Conservation (phyloP, 2,888 invertebrate genomes). For the Ctenicera cuprea region DNA sequence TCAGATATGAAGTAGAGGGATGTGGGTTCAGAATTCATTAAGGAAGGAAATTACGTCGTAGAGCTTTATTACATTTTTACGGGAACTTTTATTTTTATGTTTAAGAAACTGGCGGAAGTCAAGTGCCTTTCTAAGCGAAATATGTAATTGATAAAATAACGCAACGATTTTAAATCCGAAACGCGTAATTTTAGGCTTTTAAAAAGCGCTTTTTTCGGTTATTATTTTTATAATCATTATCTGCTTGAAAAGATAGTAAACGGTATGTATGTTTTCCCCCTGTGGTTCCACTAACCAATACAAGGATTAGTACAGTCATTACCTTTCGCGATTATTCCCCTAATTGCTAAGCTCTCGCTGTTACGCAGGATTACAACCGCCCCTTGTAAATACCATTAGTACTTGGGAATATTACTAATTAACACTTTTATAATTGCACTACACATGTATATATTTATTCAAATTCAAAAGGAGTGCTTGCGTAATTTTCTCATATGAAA, state of each 20-base stretch:
- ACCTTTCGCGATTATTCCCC: slow-evolving; percentile 38
- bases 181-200: neutral
- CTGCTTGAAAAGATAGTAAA: too few species aligned
- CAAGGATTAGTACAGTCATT: slow-evolving; percentile 40
- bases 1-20: slow-evolving; percentile 53
- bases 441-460: neutral
- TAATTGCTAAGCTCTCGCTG: slow-evolving; percentile 43
- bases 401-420: slow-evolving; percentile 36
- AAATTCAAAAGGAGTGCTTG: neutral
- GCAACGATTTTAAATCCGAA: slow-evolving; percentile 2
- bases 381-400: slow-evolving; percentile 41
- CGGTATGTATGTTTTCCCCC: neutral
- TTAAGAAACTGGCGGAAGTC: slow-evolving; percentile 45
- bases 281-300: slow-evolving; percentile 37
- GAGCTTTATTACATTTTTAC: slow-evolving; percentile 54
- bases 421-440: slow-evolving; percentile 27
- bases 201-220: neutral
- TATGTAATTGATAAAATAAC: slow-evolving; percentile 48
- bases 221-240: too few species aligned
- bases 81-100: slow-evolving; percentile 53
- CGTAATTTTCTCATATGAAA: too few species aligned
- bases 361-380: slow-evolving; percentile 40
- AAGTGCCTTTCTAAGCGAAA: slow-evolving; percentile 42
- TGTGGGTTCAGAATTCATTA: slow-evolving; percentile 54
- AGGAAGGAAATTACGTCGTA: slow-evolving; percentile 51